Evolutionary conservation across 1,140 invertebrate genomes (phyloP), one percentile per base, ranked within the genome.

Genomic region (Cyclina sinensis): DNA sequence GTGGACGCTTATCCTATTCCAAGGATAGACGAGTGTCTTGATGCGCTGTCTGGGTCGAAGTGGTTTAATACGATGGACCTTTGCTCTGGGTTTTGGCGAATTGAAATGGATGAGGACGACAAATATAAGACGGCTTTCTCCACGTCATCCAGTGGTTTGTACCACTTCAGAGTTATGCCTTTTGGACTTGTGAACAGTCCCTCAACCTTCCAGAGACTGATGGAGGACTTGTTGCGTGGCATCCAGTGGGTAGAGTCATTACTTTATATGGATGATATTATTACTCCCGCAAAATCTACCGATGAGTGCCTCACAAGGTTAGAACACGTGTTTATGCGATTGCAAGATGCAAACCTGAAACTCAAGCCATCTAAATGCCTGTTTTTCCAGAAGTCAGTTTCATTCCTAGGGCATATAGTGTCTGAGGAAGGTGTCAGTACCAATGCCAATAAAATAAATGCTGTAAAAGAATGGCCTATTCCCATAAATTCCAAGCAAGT

Each of bases 21-120:
- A 5, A 87, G 84, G 18, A 83, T 93, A 35, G 91, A 93, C 43
- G 92, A 94, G 48, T 82, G 82, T 1, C 30, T 94, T 24, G 90
- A 90, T 32, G 79, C 86, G 16, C 24, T 92, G 12, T n/a, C 62
- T 51, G 89, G 88, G 18, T 46, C 85, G 0, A 76, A 81, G 35
- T 90, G 43, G 39, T 94, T 93, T 54, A 87, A 57, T 21, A 80
- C 48, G 12, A 39, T 93, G 4, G 91, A 93, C 74, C 62, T 93
- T 14, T 59, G 16, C 18, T 83, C 14, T 21, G 94, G 94, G 14
- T 95, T 88, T 85, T 94, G 94, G 94, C 96, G 96, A 82, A 88
- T 96, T 5, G 78, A 70, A 39, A 80, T 96, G 18, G 74, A 94
- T 9, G 16, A 82, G 18, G 82, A 91, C 4, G 93, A 94, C 74